Base-by-base conservation (phyloP, 2,888 invertebrate species). In the Steinernema hermaphroditum region DNA sequence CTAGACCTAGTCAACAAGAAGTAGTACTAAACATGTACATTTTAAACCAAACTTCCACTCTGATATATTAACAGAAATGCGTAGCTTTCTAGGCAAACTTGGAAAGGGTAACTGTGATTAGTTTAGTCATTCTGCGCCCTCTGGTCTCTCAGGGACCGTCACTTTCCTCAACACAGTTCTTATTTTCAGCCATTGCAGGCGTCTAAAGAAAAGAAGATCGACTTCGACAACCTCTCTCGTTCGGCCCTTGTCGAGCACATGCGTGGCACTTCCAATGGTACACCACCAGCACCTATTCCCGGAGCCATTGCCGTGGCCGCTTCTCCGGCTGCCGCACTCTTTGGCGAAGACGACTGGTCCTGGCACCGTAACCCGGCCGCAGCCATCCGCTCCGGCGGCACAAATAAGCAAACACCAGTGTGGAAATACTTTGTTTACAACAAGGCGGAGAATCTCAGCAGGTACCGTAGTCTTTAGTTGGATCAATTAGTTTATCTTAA, bases 341-440 rank as follows among this genome's bases (percentile, higher is more conserved):
- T 85, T 71, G 72, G 78, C 9, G 78, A 83, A 54, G 81, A 82
- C 73, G 85, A 85, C 72, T 85, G 85, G 85, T 81, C 80, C 37
- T 85, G 85, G 85, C 85, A 85, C 72, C 80, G 85, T 1, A 85
- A 85, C 69, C 85, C 85, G 27, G 85, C 85, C 1, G 85, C 85
- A 0, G 81, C 85, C 8, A 86, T 85, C 57, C 78, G 85, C 19
- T 81, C 81, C 32, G 85, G 85, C 12, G 85, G 85, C 44, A 85
- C 85, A 2, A 85, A 85, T 74, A 85, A 85, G 70, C 85, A 85
- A 72, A 85, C 85, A n/a, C 85, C 85, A 9, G 85, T 85, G n/a
- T 85, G 85, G 85, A 85, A 85, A 74, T 84, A 84, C 72, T 85
- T 85, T 69, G 85, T 85, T 29, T 85, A 85, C 72, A 86, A 83